Base-by-base conservation (phyloP, 2,888 invertebrate genomes). In the Muscina levida region DNA sequence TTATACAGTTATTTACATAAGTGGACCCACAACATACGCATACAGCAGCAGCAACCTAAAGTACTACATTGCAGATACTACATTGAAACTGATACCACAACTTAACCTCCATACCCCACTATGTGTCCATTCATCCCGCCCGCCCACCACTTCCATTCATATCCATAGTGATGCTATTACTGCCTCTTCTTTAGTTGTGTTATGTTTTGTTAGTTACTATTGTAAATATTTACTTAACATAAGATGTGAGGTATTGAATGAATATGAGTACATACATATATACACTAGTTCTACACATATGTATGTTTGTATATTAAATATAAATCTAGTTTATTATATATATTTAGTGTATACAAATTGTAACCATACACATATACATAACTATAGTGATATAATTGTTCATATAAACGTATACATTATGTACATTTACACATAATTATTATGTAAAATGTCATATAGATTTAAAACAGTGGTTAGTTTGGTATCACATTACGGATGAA, bases 191-290 rank as follows among this genome's bases (percentile, higher is more conserved):
- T 48, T 48, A 48, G 15, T 48, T 48, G 48, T 59, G 11, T 59
- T 37, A 17, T 37, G 13, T 39, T 56, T 8, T 57, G 57, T 37
- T 59, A 31, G 39, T 31, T 37, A 62, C 37, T 39, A 15, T 59
- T 59, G 39, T 62, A 62, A 62, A 62, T 62, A 62, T 62, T 62
- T 62, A 62, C 62, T 62, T 62, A 62, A 37, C 24, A 53, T 53
- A 53, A 53, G 24, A 53, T 53, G 13, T 53, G 24, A 53, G 13
- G 24, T 53, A 6, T 13, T 3, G 22, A 42, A 19, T 62, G 42
- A 19, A 42, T 42, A 22, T 42, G 37, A 59, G 22, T 62, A 39
- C 19, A n/a, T 15, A 59, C n/a, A 17, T 19, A 59, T 39, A 15
- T 56, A 56, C 26, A 44, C 10, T 44, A 10, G 51, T 51, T 22